Evolutionary conservation across 37 sponge, comb jelly and placozoan species (phyloP).

Genomic region (Eunapius fragilis): DNA sequence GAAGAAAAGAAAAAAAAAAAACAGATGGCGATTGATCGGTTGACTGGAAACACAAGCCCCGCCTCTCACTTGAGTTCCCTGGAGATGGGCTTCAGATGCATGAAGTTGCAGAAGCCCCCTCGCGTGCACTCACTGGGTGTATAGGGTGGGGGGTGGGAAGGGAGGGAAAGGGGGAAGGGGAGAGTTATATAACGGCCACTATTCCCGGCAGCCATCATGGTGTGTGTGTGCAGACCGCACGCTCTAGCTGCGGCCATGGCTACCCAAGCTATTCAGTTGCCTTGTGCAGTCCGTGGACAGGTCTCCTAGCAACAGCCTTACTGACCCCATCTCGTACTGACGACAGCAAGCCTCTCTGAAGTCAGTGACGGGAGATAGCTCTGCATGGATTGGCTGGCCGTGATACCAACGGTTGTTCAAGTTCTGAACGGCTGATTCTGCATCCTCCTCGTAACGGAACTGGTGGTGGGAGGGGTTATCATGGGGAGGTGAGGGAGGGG

Average conservation of each 20-base stretch:
- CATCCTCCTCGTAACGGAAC: conserved; percentile 92
- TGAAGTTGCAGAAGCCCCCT: conserved; percentile 99
- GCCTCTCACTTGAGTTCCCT: conserved; percentile 79
- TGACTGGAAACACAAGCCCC: neutral
- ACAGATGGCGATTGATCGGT: neutral
- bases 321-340: conserved; percentile 98
- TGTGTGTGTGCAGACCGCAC: neutral
- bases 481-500: neutral
- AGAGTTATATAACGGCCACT: neutral
- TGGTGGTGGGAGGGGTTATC: neutral
- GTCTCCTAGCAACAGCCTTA: neutral
- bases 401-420: conserved; percentile 99
- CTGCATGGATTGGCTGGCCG: conserved; percentile 91
- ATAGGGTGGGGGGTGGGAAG: neutral
- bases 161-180: neutral
- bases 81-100: conserved; percentile 98
- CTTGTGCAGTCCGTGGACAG: conserved; percentile 1
- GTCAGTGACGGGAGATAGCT: conserved; percentile 99
- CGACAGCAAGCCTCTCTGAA: conserved; percentile 99
- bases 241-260: neutral
- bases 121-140: conserved; percentile 88
- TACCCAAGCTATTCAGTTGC: neutral
- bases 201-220: neutral
- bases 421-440: conserved; percentile 88
- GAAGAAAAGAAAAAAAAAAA: neutral